Evolutionary conservation across 2,797 vertebrate genomes (phyloP), one percentile per base, ranked within the genome.

Genomic region (Scomberomorus guttatus): DNA sequence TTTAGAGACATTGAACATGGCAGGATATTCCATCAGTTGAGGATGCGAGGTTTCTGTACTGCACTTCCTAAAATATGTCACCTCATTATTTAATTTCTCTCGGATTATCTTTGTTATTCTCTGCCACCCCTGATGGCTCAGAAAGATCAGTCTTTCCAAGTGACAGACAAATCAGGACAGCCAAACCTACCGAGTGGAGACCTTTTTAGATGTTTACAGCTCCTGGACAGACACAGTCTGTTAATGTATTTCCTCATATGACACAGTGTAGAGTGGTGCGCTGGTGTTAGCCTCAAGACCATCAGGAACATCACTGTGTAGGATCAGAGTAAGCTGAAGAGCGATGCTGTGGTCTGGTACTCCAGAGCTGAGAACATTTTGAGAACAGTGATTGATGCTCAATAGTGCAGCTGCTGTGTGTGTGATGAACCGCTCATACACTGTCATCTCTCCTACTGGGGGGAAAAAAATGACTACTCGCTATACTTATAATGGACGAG

Each of bases 231-330:
- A 60, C 7, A 17, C 9, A 27, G 25, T 27, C 62, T 17, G 5
- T 55, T 17, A 20, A 24, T 71, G 51, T 24, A 42, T 69, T 9
- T 48, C 22, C 54, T 52, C 64, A 46, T 55, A 9, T 65, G 64
- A 46, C 13, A 48, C 18, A 57, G 37, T 39, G 20, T 44, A 29
- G 14, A n/a, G 17, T 51, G 69, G 4, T 54, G 55, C 56, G 25
- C 13, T 70, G 73, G 3, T 62, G 37, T 73, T 79, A 52, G 73
- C 48, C 67, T 62, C 59, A 60, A 52, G 72, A 64, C 9, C 24
- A 68, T 60, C 25, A 73, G 42, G 34, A 5, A 59, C 10, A 25
- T 58, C 42, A 50, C 12, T 13, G 39, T 15, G 22, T 58, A 32
- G 5, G 18, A 57, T 54, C 51, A 32, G 54, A 29, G 32, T 34